These are phyloP conservation scores for Falco cherrug DNA, from an alignment of 2,797 vertebrate genomes.

Conservation along the genomic window DNA sequence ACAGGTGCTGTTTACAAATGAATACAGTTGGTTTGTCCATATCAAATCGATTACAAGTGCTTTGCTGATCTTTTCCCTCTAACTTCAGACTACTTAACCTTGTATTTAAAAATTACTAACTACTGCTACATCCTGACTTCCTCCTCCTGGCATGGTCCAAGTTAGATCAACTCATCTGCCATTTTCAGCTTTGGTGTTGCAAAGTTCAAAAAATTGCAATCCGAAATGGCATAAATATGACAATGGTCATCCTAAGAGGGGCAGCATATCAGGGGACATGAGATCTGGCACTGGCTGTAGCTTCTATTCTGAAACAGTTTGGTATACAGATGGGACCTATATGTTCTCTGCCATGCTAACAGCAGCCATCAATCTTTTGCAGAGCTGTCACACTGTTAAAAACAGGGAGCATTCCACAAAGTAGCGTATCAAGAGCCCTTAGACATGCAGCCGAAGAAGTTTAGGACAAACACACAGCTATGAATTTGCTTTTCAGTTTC, in stretches of 20 bases:
- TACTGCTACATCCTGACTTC: neutral
- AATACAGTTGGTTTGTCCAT: neutral
- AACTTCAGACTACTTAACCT: neutral
- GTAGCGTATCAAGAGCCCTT: neutral
- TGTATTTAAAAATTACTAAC: neutral
- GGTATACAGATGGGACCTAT: neutral
- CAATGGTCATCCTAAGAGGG: neutral
- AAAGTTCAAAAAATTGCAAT: neutral
- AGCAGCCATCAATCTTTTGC: neutral
- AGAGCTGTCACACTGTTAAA: neutral
- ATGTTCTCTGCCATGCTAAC: neutral
- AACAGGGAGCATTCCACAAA: neutral
- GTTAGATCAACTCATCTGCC: neutral
- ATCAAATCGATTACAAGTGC: neutral
- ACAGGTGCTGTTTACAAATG: neutral
- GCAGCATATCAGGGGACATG: neutral
- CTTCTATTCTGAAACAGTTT: neutral
- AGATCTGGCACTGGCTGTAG: neutral
- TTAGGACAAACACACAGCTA: conserved; percentile 1
- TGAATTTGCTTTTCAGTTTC: conserved; percentile 27
- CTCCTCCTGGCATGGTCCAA: neutral
- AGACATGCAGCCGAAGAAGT: neutral
- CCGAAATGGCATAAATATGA: neutral
- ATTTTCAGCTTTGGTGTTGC: neutral
- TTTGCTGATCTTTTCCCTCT: neutral